Evolutionary conservation across 2,797 vertebrate species (phyloP).

Genomic region (Choloepus didactylus): DNA sequence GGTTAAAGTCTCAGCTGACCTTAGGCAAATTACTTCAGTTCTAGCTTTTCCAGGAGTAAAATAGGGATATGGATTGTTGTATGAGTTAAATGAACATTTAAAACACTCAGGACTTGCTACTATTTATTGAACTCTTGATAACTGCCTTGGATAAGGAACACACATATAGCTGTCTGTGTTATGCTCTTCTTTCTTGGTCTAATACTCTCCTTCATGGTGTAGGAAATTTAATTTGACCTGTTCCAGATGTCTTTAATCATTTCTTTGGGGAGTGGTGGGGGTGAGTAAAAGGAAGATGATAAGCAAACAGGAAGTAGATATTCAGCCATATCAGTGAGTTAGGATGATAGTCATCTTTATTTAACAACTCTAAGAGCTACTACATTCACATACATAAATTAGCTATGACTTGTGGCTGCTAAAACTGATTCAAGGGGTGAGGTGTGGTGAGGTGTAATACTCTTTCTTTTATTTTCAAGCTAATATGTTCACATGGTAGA

Average conservation of each 20-base stretch:
- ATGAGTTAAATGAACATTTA: constrained; percentile 32
- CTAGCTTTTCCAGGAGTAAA: constrained; percentile 29
- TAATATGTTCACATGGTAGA: neutral
- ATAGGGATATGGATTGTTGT: neutral
- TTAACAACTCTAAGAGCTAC: neutral
- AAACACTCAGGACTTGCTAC: neutral
- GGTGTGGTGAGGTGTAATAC: neutral
- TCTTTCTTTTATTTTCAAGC: neutral
- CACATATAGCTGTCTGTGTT: neutral
- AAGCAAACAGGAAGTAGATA: neutral
- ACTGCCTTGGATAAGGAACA: neutral
- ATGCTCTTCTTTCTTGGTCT: neutral
- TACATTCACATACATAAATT: neutral
- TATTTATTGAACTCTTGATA: neutral
- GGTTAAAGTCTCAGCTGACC: neutral
- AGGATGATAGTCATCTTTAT: neutral
- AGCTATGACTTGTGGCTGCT: neutral
- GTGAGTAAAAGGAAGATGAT: neutral
- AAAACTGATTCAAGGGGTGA: neutral
- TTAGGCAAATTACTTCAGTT: neutral
- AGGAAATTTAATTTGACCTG: neutral
- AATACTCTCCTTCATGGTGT: neutral
- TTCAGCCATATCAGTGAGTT: neutral
- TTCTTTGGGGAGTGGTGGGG: neutral
- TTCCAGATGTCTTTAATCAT: neutral